Evolutionary conservation across 1,140 invertebrate species (phyloP).

Genomic region (Solenopsis invicta): DNA sequence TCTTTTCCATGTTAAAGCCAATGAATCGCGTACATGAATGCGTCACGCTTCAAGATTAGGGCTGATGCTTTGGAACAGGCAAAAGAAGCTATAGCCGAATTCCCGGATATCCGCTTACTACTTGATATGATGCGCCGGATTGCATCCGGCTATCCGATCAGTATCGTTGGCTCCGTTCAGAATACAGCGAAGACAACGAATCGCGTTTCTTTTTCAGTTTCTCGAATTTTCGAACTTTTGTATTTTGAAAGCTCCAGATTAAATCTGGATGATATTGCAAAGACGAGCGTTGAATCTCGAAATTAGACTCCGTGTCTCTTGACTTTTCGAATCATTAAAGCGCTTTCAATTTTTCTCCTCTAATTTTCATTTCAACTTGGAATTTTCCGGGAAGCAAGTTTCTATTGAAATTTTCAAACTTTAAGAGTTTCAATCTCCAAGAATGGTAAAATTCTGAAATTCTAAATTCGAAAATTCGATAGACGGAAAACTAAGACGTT

Average conservation of each 20-base stretch:
- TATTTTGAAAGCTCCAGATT: neutral
- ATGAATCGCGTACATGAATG: neutral
- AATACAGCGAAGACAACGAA: neutral
- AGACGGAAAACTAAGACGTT: neutral
- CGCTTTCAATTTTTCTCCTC: neutral
- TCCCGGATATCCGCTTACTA: neutral
- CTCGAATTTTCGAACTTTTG: neutral
- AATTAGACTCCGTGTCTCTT: neutral
- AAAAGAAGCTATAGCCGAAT: neutral
- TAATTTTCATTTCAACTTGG: neutral
- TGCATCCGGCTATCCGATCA: too few relatives aligned
- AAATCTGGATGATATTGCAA: neutral
- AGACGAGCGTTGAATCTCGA: neutral
- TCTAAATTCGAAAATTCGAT: neutral
- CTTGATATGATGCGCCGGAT: neutral
- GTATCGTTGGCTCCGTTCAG: neutral
- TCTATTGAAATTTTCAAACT: neutral
- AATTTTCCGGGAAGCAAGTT: neutral
- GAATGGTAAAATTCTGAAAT: neutral
- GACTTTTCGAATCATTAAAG: neutral
- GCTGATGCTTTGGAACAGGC: constrained; percentile 3
- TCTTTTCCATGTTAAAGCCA: neutral
- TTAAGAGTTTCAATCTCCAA: neutral
- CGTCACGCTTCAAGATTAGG: constrained; percentile 25
- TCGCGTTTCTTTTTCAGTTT: neutral